phyloP scores from a whole-genome alignment of 2,113 vertebrate genomes.

The Argyrosomus japonicus region DNA sequence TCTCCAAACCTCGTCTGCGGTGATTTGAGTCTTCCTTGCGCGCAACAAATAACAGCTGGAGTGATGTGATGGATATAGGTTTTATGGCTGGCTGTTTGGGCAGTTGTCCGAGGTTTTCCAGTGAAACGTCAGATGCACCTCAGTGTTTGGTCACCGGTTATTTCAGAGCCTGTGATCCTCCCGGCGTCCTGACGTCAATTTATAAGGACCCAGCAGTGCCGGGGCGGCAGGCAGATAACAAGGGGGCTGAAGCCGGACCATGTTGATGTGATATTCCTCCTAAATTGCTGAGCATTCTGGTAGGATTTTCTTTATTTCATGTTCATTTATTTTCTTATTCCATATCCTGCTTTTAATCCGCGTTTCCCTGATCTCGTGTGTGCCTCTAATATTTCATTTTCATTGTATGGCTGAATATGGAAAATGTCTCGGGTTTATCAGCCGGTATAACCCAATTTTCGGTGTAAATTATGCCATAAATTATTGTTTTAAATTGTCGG shows the following conservation, averaged over 20 bases:
- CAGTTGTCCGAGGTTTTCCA: constrained; percentile 62
- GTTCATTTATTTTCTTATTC: neutral
- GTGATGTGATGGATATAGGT: neutral
- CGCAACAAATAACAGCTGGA: neutral
- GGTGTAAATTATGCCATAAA: neutral
- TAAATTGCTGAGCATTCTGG: constrained; percentile 43
- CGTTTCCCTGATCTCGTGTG: neutral
- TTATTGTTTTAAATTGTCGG: neutral
- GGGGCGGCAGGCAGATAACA: constrained; percentile 43
- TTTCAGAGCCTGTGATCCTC: constrained; percentile 73
- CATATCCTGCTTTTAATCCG: neutral
- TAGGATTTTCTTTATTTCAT: constrained; percentile 48
- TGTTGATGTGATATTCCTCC: constrained; percentile 46
- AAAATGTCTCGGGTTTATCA: neutral
- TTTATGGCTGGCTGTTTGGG: neutral
- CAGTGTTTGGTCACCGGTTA: constrained; percentile 74
- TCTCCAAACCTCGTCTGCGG: neutral
- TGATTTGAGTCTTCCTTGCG: neutral
- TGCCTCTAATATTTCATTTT: neutral
- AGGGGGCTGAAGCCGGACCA: constrained; percentile 48
- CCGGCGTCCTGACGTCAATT: constrained; percentile 77
- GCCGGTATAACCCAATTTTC: neutral
- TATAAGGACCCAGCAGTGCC: constrained; percentile 66
- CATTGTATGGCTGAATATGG: neutral
- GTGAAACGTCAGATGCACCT: constrained; percentile 61